Evolutionary conservation across 30 jellyfish, hydroid and myxozoan genomes (phyloP).

Genomic region (Turritopsis rubra): DNA sequence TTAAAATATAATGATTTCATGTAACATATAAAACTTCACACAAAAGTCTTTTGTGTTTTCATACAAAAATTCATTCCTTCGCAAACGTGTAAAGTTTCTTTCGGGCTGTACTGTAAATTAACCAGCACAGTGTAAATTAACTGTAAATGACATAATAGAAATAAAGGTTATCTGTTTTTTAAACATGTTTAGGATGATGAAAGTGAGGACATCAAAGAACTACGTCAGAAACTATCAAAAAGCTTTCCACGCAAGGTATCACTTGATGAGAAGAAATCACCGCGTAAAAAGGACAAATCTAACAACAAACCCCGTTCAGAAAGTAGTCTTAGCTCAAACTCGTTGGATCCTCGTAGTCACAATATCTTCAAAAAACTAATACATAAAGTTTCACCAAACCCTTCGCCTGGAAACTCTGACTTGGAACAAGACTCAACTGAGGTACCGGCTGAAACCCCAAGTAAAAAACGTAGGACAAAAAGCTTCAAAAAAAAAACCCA

Average conservation of each 20-base stretch:
- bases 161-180: too few species aligned
- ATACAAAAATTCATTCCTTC: too few species aligned
- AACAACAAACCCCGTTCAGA: conserved; percentile 16
- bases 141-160: too few species aligned
- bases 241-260: background rate
- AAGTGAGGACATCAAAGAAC: conserved; percentile 22
- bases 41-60: too few species aligned
- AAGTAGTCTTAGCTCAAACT: conserved; percentile 1
- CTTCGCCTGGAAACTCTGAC: conserved; percentile 92
- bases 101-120: too few species aligned
- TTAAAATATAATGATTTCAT: too few species aligned
- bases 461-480: conserved; percentile 25
- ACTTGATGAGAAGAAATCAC: background rate
- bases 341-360: conserved; percentile 15
- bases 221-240: conserved; percentile 12
- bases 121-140: too few species aligned
- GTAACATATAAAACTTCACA: too few species aligned
- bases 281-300: conserved; percentile 11
- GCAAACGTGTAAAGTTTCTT: too few species aligned
- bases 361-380: conserved; percentile 17
- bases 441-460: conserved; percentile 15
- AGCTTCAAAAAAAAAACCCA: background rate
- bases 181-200: conserved; percentile 32
- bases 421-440: conserved; percentile 38
- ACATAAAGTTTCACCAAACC: conserved; percentile 74